Evolutionary conservation across 2,113 vertebrate species (phyloP), one percentile per base, ranked within the genome.

Genomic region (Eira barbara): DNA sequence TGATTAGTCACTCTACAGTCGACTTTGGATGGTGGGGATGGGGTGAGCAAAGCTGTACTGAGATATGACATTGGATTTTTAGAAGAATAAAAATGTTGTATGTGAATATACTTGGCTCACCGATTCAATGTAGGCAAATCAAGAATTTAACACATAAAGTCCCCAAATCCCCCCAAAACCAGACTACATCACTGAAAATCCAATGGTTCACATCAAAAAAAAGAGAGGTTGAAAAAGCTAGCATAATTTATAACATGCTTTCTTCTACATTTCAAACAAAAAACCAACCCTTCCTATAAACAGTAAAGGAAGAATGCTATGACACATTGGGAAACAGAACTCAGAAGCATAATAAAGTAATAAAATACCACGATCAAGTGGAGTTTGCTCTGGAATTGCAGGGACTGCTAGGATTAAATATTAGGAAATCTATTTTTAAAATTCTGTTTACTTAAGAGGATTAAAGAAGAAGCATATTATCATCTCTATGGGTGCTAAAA

Each of bases 361-460:
- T 81, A 91, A 76, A 17, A 83, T 67, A 83, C 3, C 2, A 71
- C 29, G 85, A 71, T 31, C 27, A 81, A 84, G 27, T 36, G 21
- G 17, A 39, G 3, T 86, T 78, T 82, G 39, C 69, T 57, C 36
- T 59, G 61, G 18, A 87, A 42, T 85, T 65, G 0, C 34, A 52
- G 76, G 55, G 2, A 91, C 31, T 55, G 4, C 25, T 59, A 57
- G 31, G 49, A 57, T 57, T 85, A 73, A 79, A 57, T 91, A 81
- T 34, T 36, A 89, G 63, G 23, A 94, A 81, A 89, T 8, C 31
- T 95, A 87, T 87, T 92, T 71, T 49, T 65, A 91, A 95, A 91
- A 92, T 71, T 89, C 15, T 42, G 4, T 92, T 94, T 61, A 78
- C 31, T 80, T 61, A 86, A 97, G 59, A 61, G 49, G 71, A 83